These are phyloP conservation scores for Hirundo rustica DNA, from an alignment of 2,797 vertebrate species.

Conservation along the genomic window DNA sequence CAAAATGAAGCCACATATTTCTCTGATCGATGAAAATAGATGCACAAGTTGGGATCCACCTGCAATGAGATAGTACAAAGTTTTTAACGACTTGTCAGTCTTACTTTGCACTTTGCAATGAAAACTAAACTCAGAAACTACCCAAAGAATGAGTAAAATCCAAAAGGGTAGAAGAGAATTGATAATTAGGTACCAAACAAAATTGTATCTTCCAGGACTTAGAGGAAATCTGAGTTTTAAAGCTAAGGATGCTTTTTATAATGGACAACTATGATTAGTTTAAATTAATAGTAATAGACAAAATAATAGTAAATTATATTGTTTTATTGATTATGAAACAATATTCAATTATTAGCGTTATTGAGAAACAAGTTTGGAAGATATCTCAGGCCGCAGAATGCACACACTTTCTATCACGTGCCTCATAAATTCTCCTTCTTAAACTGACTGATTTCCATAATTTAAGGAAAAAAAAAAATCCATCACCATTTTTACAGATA, in stretches of 20 bases:
- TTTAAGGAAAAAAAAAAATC: neutral
- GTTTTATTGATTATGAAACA: neutral
- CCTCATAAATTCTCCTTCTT: neutral
- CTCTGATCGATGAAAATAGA: conserved; percentile 77
- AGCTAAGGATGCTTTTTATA: neutral
- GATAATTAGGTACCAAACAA: neutral
- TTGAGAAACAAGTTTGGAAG: neutral
- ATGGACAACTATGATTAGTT: neutral
- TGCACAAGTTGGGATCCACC: conserved; percentile 88
- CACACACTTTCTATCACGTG: neutral
- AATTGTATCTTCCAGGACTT: neutral
- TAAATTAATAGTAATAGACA: neutral
- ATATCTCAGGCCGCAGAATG: neutral
- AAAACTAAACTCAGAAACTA: neutral
- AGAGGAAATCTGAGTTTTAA: neutral
- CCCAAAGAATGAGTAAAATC: neutral
- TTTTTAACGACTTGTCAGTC: neutral
- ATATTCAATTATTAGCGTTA: neutral
- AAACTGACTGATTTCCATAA: neutral
- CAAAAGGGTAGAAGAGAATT: neutral
- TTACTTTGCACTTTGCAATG: neutral
- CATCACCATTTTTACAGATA: neutral
- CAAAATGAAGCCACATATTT: conserved; percentile 79
- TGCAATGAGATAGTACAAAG: conserved; percentile 54
- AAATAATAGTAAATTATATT: neutral